These are phyloP conservation scores for Agrypnia vestita DNA, from an alignment of 1,140 invertebrate species.

Conservation along the genomic window DNA sequence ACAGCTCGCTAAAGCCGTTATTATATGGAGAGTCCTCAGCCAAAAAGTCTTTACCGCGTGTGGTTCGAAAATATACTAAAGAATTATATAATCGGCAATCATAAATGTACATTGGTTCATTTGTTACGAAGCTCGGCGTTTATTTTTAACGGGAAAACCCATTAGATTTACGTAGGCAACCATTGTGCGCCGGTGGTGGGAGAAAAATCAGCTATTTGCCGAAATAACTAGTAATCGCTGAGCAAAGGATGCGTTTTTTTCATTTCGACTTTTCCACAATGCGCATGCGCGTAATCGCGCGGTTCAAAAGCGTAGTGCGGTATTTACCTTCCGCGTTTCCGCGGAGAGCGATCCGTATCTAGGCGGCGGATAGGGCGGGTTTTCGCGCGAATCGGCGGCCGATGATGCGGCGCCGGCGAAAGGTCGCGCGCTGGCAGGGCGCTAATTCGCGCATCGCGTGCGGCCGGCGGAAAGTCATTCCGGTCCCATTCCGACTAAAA, in stretches of 20 bases:
- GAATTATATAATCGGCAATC: too few species aligned
- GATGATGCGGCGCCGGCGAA: not conserved
- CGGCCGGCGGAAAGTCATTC: constrained; percentile 9
- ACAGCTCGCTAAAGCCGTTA: too few species aligned
- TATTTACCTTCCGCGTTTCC: not conserved
- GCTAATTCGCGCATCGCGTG: constrained; percentile 31
- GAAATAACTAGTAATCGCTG: too few species aligned
- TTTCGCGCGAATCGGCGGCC: not conserved
- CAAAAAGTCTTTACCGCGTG: too few species aligned
- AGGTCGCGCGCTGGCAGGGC: not conserved
- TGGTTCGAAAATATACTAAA: too few species aligned
- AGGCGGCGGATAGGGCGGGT: not conserved
- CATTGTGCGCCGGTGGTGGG: too few species aligned
- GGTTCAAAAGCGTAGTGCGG: not conserved
- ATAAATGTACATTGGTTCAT: too few species aligned
- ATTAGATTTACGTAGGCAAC: too few species aligned
- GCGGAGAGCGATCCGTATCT: constrained; percentile 1
- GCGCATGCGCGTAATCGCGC: constrained; percentile 14
- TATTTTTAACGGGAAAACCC: too few species aligned
- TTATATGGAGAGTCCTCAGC: too few species aligned
- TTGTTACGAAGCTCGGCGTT: too few species aligned
- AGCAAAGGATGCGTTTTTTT: constrained; percentile 2
- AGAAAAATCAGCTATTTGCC: too few species aligned
- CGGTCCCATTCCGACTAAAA: constrained; percentile 23
- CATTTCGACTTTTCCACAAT: not conserved